Evolutionary conservation across 2,113 vertebrate genomes (phyloP), one percentile per base, ranked within the genome.

Genomic region (Amazona guildingii): DNA sequence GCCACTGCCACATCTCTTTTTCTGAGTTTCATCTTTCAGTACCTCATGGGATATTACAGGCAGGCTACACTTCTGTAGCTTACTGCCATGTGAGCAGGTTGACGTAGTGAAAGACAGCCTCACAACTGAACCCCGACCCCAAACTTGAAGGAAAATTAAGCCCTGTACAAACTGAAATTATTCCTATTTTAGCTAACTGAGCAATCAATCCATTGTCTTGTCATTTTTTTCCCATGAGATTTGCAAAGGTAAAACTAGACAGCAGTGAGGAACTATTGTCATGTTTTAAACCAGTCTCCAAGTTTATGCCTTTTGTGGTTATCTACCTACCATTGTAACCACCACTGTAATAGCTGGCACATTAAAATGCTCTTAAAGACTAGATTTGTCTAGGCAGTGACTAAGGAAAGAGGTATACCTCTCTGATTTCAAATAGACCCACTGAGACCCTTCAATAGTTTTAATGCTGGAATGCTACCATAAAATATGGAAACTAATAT

Each of bases 21-120:
- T 54, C 76, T 48, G 73, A 74, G 79, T 86, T 83, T 94, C 86
- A 43, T 39, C 76, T 88, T 91, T 70, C 82, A 70, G n/a, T 70
- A n/a, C 46, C 35, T 88, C 25, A 3, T n/a, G 23, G 41, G 75
- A 25, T 74, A 17, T 57, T 77, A 21, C 48, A 70, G 7, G 13
- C 9, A 80, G 49, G 49, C 41, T 72, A 39, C 29, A n/a, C 39
- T 52, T 64, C 33, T 59, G 28, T 16, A 82, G 52, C 48, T 73
- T 48, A 33, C 46, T 92, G 74, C 74, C 28, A 17, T 78, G 31
- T 74, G 24, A 79, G 54, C 41, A 69, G 17, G 25, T 7, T 67
- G 59, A 69, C 0, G 0, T 73, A 51, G 33, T 73, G 69, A 69
- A 83, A 85, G 17, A 29, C 41, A 80, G 20, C 18, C 49, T 66